phyloP scores from a whole-genome alignment of 2,113 vertebrate genomes.

The Propithecus coquereli region DNA sequence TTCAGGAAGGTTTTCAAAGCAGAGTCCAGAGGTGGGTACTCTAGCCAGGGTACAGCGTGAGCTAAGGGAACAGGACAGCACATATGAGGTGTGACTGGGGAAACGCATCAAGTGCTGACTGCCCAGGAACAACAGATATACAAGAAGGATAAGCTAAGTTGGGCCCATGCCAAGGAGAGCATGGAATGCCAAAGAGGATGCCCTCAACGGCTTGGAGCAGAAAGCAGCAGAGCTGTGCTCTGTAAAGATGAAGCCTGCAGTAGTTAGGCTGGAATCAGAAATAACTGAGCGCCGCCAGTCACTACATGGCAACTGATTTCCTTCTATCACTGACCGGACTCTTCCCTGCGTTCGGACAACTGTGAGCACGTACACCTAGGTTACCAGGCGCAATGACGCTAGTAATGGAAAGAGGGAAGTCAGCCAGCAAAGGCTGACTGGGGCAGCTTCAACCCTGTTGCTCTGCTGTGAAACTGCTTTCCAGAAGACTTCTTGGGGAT shows the following conservation, averaged over 20 bases:
- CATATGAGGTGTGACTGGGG: no score
- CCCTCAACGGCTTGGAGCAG: background rate
- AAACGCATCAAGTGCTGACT: background rate
- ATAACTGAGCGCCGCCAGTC: background rate
- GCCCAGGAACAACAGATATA: background rate
- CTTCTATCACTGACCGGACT: background rate
- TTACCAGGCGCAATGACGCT: rapidly evolving
- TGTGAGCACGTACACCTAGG: background rate
- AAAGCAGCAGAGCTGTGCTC: background rate
- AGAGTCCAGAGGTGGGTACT: background rate
- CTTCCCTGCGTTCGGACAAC: background rate
- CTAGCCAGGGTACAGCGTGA: no score
- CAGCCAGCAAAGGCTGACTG: background rate
- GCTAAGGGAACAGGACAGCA: background rate
- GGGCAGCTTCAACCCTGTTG: background rate
- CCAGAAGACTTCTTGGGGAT: background rate
- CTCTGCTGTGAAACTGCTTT: background rate
- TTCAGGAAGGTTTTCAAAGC: background rate
- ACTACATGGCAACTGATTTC: background rate
- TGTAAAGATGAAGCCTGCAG: background rate
- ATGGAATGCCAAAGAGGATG: background rate
- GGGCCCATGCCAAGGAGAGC: background rate
- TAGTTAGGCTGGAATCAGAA: background rate
- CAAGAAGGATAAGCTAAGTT: background rate
- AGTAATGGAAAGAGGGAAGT: background rate